Evolutionary conservation across 2,888 invertebrate species (phyloP).

Genomic region (Agrotis segetum): DNA sequence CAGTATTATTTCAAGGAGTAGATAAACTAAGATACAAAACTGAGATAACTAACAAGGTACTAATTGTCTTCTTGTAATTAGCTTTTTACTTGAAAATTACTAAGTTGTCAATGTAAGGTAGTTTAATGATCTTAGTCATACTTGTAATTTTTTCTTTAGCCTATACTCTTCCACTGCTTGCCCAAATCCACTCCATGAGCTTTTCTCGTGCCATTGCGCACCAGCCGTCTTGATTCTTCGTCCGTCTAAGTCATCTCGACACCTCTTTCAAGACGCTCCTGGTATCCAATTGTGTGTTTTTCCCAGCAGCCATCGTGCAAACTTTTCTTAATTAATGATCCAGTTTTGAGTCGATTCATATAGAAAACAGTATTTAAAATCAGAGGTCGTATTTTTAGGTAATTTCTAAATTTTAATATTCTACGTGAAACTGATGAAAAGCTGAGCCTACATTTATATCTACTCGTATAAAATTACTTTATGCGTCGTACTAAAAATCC

Average conservation of each 20-base stretch:
- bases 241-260: no score
- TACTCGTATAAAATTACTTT: background rate
- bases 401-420: background rate
- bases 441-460: background rate
- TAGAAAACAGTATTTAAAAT: background rate
- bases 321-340: background rate
- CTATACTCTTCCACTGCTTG: no score
- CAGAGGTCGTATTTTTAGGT: background rate
- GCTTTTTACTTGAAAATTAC: background rate
- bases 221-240: no score
- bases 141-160: no score
- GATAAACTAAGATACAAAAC: constrained; percentile 11
- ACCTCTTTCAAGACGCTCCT: no score
- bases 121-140: no score
- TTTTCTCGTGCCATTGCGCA: no score
- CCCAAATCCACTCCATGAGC: no score
- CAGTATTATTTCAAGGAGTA: constrained; percentile 30
- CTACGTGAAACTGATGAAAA: background rate
- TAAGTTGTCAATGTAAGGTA: background rate
- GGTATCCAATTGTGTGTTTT: no score
- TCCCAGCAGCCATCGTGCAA: no score
- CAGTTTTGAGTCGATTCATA: background rate
- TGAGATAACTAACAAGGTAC: constrained; percentile 8
- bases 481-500: background rate
- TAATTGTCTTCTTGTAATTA: constrained; percentile 8